These are phyloP conservation scores for Hirtodrosophila confusa DNA, from an alignment of 2,888 invertebrate genomes.

Conservation along the genomic window DNA sequence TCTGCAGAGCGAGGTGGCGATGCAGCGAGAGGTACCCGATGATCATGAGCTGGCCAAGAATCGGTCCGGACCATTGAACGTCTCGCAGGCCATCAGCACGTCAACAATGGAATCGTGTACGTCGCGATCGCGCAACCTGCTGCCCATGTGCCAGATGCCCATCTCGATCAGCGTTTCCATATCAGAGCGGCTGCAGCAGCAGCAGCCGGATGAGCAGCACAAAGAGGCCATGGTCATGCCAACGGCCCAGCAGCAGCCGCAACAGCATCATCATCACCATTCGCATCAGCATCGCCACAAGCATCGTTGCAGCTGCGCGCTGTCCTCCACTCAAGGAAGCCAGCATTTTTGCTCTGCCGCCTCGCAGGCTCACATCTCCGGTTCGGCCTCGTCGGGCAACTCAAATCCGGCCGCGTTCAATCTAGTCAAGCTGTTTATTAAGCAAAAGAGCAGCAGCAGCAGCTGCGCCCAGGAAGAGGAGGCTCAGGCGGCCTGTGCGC, in stretches of 20 bases:
- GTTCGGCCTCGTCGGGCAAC: conserved; percentile 83
- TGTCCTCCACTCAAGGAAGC: conserved; percentile 61
- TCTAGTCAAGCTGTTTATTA: conserved; percentile 94
- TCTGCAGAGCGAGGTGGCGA: conserved; percentile 83
- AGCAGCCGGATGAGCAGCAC: conserved; percentile 45
- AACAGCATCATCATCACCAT: conserved; percentile 53
- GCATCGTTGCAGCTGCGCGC: conserved; percentile 74
- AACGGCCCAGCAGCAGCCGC: conserved; percentile 23
- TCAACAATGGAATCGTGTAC: conserved; percentile 87
- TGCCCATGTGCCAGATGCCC: conserved; percentile 85
- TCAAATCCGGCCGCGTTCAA: conserved; percentile 90
- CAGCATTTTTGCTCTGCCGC: conserved; percentile 68
- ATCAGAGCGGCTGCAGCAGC: conserved; percentile 71
- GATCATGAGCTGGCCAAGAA: conserved; percentile 39
- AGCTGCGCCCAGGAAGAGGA: conserved; percentile 87
- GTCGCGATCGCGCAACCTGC: conserved; percentile 81
- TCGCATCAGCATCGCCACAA: conserved; percentile 60
- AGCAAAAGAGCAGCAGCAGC: conserved; percentile 90
- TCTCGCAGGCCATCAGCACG: conserved; percentile 87
- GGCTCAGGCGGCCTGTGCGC: conserved; percentile 72
- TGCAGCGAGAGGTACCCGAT: conserved; percentile 44
- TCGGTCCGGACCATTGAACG: conserved; percentile 73
- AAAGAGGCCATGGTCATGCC: conserved; percentile 43
- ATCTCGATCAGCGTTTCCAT: conserved; percentile 80
- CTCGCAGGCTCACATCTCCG: conserved; percentile 70